phyloP scores from a whole-genome alignment of 2,113 vertebrate species.

The Pimephales promelas region DNA sequence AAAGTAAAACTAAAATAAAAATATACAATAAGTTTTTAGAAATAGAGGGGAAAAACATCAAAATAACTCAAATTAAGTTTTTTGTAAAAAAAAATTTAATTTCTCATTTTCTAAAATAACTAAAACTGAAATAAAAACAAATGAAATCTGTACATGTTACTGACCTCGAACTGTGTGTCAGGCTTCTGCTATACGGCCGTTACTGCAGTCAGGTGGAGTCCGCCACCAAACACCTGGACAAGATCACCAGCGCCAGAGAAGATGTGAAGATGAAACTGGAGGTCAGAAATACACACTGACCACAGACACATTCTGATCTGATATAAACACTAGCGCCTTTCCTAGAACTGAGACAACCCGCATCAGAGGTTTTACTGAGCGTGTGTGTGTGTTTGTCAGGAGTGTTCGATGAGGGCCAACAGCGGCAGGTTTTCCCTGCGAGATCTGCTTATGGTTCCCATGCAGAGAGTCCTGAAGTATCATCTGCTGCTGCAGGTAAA shows the following conservation, averaged over 20 bases:
- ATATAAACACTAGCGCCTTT: not conserved
- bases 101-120: no score
- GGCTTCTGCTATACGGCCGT: slow-evolving; percentile 84
- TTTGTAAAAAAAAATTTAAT: no score
- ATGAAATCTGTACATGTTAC: no score
- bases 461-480: slow-evolving; percentile 93
- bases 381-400: slow-evolving; percentile 68
- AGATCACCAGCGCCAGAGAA: slow-evolving; percentile 73
- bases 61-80: no score
- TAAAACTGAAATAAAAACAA: no score
- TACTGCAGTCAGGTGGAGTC: slow-evolving; percentile 93
- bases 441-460: slow-evolving; percentile 92
- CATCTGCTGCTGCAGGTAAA: slow-evolving; percentile 76
- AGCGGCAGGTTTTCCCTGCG: slow-evolving; percentile 87
- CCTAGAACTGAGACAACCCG: not conserved
- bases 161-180: slow-evolving; percentile 54
- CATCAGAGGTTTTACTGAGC: not conserved
- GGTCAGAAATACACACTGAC: slow-evolving; percentile 66
- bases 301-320: not conserved
- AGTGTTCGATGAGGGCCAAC: slow-evolving; percentile 90
- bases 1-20: no score
- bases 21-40: no score
- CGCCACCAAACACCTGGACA: slow-evolving; percentile 84
- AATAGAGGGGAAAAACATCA: no score
- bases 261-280: slow-evolving; percentile 89